Conservation (phyloP, 2,888 invertebrate genomes). For the Trichogramma dendrolimi region DNA sequence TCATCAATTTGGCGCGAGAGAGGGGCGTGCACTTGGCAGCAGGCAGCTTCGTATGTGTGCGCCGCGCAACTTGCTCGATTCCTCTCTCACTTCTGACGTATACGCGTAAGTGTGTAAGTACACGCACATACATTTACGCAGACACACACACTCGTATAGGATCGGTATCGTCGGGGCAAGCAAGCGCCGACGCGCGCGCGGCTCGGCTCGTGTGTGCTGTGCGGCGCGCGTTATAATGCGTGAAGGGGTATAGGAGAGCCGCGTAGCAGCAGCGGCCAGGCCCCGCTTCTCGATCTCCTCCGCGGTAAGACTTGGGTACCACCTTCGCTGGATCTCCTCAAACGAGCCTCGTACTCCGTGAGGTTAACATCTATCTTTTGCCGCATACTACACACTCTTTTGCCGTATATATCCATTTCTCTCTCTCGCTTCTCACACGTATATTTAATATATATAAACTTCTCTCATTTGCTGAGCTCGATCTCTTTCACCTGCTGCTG, state of each 20-base stretch:
- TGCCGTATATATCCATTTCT: constrained; percentile 17
- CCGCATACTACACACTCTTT: constrained; percentile 32
- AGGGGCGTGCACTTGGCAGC: constrained; percentile 16
- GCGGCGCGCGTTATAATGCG: no score
- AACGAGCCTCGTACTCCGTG: constrained; percentile 51
- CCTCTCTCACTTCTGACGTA: no score
- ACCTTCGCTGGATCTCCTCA: constrained; percentile 49
- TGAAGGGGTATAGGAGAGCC: not conserved
- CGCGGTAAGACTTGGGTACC: constrained; percentile 48
- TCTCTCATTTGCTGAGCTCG: no score
- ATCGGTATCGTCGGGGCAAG: constrained; percentile 33
- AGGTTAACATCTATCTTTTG: constrained; percentile 45
- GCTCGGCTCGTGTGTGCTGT: not conserved
- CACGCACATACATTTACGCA: constrained; percentile 40
- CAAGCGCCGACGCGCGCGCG: constrained; percentile 40
- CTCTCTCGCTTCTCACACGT: constrained; percentile 1
- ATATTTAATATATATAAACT: no score
- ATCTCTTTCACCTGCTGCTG: no score
- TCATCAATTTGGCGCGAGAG: no score
- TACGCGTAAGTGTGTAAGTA: not conserved
- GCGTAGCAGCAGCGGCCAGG: constrained; percentile 23
- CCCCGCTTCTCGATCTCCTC: constrained; percentile 38
- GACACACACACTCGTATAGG: constrained; percentile 32
- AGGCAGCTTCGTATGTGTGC: constrained; percentile 15
- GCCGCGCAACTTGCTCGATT: constrained; percentile 18